phyloP scores from a whole-genome alignment of 2,888 invertebrate species.

The Amblyjoppa fuscipennis region DNA sequence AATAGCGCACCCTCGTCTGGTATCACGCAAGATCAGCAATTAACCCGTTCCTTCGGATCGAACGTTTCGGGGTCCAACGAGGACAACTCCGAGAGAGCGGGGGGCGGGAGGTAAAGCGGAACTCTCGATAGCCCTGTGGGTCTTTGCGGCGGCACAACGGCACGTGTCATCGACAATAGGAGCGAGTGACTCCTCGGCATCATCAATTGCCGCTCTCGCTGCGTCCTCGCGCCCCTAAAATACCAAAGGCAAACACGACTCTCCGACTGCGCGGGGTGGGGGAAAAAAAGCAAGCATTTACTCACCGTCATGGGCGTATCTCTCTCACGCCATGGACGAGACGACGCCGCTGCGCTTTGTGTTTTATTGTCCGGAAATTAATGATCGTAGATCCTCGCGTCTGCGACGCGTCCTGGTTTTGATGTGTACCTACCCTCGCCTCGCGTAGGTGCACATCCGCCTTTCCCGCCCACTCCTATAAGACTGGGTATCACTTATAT shows the following conservation, averaged over 20 bases:
- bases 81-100: conserved; percentile 22
- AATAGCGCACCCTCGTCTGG: conserved; percentile 9
- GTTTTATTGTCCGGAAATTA: conserved; percentile 83
- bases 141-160: conserved; percentile 68
- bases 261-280: conserved; percentile 59
- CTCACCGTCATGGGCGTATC: conserved; percentile 80
- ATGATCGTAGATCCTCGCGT: conserved; percentile 74
- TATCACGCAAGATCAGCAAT: conserved; percentile 62
- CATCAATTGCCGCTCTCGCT: conserved; percentile 82
- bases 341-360: conserved; percentile 72
- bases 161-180: conserved; percentile 83
- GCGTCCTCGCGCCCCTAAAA: conserved; percentile 79
- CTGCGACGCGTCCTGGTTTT: conserved; percentile 40
- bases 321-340: conserved; percentile 81
- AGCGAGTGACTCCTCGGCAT: conserved; percentile 81
- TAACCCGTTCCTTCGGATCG: conserved; percentile 55
- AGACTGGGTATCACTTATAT: conserved; percentile 10
- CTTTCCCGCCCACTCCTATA: conserved; percentile 41
- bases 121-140: conserved; percentile 39
- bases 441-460: conserved; percentile 26
- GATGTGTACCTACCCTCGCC: conserved; percentile 20
- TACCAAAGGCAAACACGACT: conserved; percentile 84
- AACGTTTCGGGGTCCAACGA: conserved; percentile 15
- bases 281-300: conserved; percentile 68
- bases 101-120: conserved; percentile 30